These are phyloP conservation scores for Steatornis caripensis DNA, from an alignment of 2,113 vertebrate species.

Conservation along the genomic window DNA sequence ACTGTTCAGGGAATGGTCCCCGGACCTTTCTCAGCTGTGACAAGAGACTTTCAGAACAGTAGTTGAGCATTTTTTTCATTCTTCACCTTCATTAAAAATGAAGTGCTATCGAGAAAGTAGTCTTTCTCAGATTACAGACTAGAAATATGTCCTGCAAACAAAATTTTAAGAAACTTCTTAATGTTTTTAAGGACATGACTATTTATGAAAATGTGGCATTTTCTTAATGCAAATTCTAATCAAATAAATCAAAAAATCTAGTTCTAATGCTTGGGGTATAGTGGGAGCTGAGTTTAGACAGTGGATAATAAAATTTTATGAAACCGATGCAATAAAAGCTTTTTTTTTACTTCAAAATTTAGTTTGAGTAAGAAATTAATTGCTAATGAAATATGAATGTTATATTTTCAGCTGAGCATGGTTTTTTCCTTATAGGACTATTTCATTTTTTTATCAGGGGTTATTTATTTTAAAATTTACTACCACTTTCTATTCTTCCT, in stretches of 20 bases:
- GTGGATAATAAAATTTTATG: neutral
- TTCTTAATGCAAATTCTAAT: neutral
- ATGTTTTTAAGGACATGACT: neutral
- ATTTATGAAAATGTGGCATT: neutral
- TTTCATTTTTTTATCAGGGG: neutral
- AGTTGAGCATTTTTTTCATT: neutral
- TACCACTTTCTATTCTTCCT: accelerated
- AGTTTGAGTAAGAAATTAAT: neutral
- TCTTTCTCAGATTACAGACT: neutral
- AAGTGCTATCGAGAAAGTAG: neutral
- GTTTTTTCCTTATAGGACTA: neutral
- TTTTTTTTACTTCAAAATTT: neutral
- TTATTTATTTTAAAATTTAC: neutral
- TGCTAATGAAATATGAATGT: neutral
- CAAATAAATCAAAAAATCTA: neutral
- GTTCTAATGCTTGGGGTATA: neutral
- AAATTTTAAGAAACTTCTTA: neutral
- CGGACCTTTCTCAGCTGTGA: neutral
- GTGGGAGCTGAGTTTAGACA: neutral
- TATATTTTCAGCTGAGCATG: accelerated
- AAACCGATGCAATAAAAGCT: neutral
- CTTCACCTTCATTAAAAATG: neutral
- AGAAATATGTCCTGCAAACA: neutral
- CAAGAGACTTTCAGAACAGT: neutral
- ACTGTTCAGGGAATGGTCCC: neutral